Evolutionary conservation across 2,888 invertebrate species (phyloP).

Genomic region (Fragum whitleyi): DNA sequence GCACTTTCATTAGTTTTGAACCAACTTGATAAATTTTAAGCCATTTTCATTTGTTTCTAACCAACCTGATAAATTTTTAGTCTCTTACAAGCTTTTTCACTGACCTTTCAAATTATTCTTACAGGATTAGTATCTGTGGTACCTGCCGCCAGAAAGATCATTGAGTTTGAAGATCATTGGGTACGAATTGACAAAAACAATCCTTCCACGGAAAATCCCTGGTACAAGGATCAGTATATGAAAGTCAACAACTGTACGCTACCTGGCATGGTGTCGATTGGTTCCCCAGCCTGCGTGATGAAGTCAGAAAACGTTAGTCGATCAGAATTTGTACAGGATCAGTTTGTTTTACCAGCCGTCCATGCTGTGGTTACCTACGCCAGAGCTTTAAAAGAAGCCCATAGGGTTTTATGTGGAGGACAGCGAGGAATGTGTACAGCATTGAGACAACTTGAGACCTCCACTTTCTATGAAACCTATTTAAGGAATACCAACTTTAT

Average conservation of each 20-base stretch:
- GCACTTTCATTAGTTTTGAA: no score
- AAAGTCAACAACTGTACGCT: conserved; percentile 71
- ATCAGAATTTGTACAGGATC: conserved; percentile 75
- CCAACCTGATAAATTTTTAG: no score
- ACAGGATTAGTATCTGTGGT: conserved; percentile 73
- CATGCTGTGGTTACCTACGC: conserved; percentile 81
- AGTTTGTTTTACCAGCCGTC: conserved; percentile 81
- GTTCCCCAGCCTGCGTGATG: conserved; percentile 43
- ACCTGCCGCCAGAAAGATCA: conserved; percentile 75
- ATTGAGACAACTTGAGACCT: conserved; percentile 66
- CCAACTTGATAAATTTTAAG: no score
- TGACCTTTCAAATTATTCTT: no score
- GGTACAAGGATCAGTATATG: conserved; percentile 81
- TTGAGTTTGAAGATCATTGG: conserved; percentile 84
- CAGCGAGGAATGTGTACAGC: conserved; percentile 72
- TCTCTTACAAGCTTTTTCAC: no score
- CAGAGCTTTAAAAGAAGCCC: conserved; percentile 78
- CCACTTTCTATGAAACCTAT: conserved; percentile 76
- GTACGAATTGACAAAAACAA: conserved; percentile 74
- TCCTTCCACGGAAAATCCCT: conserved; percentile 78
- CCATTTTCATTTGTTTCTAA: no score
- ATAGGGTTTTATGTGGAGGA: conserved; percentile 70
- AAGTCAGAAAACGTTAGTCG: conserved; percentile 62
- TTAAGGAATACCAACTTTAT: conserved; percentile 78
- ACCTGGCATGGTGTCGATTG: conserved; percentile 55